These are phyloP conservation scores for Epizoanthus illoricatus DNA, from an alignment of 92 coral and sea anemone genomes.

Conservation along the genomic window DNA sequence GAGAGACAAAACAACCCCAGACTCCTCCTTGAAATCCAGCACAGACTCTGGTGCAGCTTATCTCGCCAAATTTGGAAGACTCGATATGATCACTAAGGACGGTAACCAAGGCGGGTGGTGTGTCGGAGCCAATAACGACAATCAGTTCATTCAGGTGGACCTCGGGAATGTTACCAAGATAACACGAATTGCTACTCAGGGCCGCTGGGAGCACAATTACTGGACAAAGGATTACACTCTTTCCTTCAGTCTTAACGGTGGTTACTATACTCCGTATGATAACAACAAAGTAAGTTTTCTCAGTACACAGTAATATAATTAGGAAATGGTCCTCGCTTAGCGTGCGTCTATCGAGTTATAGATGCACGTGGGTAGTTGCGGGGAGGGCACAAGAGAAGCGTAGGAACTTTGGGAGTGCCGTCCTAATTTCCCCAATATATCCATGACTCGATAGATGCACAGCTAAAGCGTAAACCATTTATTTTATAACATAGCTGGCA, in stretches of 20 bases:
- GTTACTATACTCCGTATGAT: slow-evolving; percentile 4
- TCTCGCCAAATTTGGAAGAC: slow-evolving; percentile 22
- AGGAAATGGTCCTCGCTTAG: no score
- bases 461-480: no score
- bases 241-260: slow-evolving; percentile 18
- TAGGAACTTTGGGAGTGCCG: no score
- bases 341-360: no score
- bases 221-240: slow-evolving; percentile 20
- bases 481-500: no score
- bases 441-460: no score
- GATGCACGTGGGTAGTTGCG: no score
- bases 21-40: slow-evolving; percentile 23
- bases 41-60: slow-evolving; percentile 11
- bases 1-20: slow-evolving; percentile 15
- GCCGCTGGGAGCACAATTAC: slow-evolving; percentile 12
- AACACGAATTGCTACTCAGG: slow-evolving; percentile 38
- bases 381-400: no score
- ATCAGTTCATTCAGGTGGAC: slow-evolving; percentile 36
- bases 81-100: slow-evolving; percentile 28
- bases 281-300: background rate
- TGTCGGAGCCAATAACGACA: slow-evolving; percentile 2
- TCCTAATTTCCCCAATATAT: no score
- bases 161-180: slow-evolving; percentile 29
- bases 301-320: background rate
- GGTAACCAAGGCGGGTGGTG: slow-evolving; percentile 39